Conservation (phyloP, 1,140 invertebrate species). For the Formica selysi region DNA sequence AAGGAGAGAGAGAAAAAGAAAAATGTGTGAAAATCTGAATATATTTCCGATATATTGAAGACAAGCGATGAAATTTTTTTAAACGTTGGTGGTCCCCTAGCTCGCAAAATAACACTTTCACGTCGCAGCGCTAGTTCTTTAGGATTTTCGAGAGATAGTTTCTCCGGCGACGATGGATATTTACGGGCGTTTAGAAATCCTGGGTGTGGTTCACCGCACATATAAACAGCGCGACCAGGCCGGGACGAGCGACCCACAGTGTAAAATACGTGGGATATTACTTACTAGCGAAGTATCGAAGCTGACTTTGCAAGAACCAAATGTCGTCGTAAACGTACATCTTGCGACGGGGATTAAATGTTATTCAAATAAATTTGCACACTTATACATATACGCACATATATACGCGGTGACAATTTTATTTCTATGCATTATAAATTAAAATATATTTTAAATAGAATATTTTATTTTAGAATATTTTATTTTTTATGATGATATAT, state of each 20-base stretch:
- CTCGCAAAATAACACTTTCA: slow-evolving; percentile 75
- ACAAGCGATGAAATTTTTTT: slow-evolving; percentile 71
- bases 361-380: not conserved
- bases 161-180: slow-evolving; percentile 74
- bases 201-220: slow-evolving; percentile 79
- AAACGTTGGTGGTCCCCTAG: slow-evolving; percentile 70
- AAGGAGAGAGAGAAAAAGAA: not conserved
- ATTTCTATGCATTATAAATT: not conserved
- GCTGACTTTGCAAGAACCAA: slow-evolving; percentile 68
- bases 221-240: slow-evolving; percentile 72
- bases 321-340: slow-evolving; percentile 40
- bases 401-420: too few relatives aligned
- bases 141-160: slow-evolving; percentile 74
- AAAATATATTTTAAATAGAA: not conserved
- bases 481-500: too few relatives aligned
- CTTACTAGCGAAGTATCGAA: slow-evolving; percentile 65
- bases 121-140: slow-evolving; percentile 66
- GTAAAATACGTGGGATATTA: slow-evolving; percentile 76
- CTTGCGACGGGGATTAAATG: slow-evolving; percentile 14
- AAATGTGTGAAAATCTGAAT: slow-evolving; percentile 53
- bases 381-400: too few relatives aligned
- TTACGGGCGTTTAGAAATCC: slow-evolving; percentile 81
- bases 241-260: slow-evolving; percentile 59
- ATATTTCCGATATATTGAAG: slow-evolving; percentile 41
- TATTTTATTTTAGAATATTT: not conserved